Conservation (phyloP, 2,113 vertebrate genomes). For the Spilogale gracilis region DNA sequence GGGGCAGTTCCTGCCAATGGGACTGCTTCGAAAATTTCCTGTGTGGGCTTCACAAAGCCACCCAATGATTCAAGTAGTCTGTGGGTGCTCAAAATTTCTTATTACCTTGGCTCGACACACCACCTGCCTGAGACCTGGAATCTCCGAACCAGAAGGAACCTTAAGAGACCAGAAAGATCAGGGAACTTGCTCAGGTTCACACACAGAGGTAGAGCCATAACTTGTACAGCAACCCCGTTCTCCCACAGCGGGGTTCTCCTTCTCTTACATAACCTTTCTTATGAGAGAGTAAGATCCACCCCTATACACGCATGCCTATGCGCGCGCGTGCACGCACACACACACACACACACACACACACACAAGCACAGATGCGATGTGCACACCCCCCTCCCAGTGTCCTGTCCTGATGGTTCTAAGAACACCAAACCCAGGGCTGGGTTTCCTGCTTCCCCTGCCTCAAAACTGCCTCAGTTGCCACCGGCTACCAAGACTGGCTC, state of each 20-base stretch:
- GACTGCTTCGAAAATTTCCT: not conserved
- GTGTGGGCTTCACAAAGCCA: constrained; percentile 31
- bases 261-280: constrained; percentile 57
- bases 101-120: constrained; percentile 2
- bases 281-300: constrained; percentile 54
- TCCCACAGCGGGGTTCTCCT: not conserved
- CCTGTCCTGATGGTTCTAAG: not conserved
- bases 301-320: not conserved
- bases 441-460: constrained; percentile 19
- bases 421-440: not conserved
- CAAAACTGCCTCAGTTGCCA: constrained; percentile 11
- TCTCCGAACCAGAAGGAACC: constrained; percentile 8
- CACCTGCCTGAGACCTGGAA: not conserved
- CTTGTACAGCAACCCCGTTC: not conserved
- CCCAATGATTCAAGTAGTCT: constrained; percentile 55
- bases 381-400: not conserved
- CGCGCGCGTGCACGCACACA: too few species aligned
- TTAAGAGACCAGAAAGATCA: constrained; percentile 29
- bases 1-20: not conserved
- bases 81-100: constrained; percentile 2
- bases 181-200: constrained; percentile 1
- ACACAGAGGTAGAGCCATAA: not conserved
- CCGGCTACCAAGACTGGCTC: not conserved
- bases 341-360: not conserved
- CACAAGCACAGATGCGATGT: not conserved